These are phyloP conservation scores for Chitala chitala DNA, from an alignment of 2,113 vertebrate species.

Conservation along the genomic window DNA sequence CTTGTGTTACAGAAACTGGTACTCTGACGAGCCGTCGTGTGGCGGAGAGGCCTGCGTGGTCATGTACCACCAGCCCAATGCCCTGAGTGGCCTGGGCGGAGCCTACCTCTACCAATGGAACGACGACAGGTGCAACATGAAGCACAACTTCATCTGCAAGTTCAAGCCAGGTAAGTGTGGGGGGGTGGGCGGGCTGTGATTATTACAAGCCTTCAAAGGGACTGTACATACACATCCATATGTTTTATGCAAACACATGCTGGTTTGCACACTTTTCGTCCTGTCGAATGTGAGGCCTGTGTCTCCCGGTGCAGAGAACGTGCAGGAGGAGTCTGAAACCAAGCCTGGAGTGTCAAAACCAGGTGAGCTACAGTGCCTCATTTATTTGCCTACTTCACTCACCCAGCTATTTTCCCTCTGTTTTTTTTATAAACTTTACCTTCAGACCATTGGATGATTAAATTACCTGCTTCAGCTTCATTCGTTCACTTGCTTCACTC, in stretches of 20 bases:
- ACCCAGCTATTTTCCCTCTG: slow-evolving; percentile 26
- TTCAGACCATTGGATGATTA: no score
- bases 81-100: slow-evolving; percentile 82
- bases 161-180: slow-evolving; percentile 72
- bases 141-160: slow-evolving; percentile 98
- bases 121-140: slow-evolving; percentile 97
- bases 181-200: not conserved
- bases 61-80: slow-evolving; percentile 94
- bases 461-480: not conserved
- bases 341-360: slow-evolving; percentile 41
- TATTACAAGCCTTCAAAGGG: no score
- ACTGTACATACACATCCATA: no score
- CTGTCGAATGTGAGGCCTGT: slow-evolving; percentile 21
- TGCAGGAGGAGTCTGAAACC: slow-evolving; percentile 53
- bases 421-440: not conserved
- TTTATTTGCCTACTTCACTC: no score
- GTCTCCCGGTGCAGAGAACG: slow-evolving; percentile 44
- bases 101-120: slow-evolving; percentile 96
- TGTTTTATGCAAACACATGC: not conserved
- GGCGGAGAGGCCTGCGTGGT: slow-evolving; percentile 95
- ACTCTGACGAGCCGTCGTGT: slow-evolving; percentile 91
- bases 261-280: not conserved
- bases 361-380: slow-evolving; percentile 38
- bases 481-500: not conserved
- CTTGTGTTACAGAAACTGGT: slow-evolving; percentile 79